These are phyloP conservation scores for Daubentonia madagascariensis DNA, from an alignment of 2,113 vertebrate species.

Conservation along the genomic window DNA sequence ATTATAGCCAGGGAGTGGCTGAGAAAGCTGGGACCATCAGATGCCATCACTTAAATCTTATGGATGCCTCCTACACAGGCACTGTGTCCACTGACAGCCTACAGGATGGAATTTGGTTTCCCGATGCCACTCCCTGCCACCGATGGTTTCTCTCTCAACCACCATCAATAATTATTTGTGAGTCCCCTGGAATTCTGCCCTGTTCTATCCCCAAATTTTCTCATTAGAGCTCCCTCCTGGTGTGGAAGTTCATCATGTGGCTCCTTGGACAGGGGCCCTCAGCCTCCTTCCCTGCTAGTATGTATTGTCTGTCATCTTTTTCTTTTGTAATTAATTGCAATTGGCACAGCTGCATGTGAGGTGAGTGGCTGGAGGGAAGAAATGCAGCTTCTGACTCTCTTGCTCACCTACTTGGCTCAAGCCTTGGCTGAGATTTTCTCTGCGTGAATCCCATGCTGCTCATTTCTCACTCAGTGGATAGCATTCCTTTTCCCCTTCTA, in stretches of 20 bases:
- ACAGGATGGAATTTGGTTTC: background rate
- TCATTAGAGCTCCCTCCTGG: background rate
- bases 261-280: background rate
- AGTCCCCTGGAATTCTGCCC: background rate
- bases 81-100: background rate
- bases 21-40: background rate
- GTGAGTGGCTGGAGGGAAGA: background rate
- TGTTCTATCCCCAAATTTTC: background rate
- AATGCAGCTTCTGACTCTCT: background rate
- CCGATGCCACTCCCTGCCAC: background rate
- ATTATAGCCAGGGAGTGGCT: background rate
- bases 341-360: background rate
- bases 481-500: background rate
- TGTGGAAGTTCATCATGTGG: background rate
- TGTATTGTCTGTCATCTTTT: background rate
- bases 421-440: background rate
- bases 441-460: background rate
- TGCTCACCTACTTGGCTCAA: background rate
- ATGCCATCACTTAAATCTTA: background rate
- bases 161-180: background rate
- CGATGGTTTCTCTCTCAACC: background rate
- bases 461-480: background rate
- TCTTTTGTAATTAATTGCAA: conserved; percentile 33
- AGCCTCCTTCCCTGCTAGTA: background rate
- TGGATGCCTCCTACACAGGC: background rate